phyloP scores from a whole-genome alignment of 23 tunicate species.

The Styela clava region DNA sequence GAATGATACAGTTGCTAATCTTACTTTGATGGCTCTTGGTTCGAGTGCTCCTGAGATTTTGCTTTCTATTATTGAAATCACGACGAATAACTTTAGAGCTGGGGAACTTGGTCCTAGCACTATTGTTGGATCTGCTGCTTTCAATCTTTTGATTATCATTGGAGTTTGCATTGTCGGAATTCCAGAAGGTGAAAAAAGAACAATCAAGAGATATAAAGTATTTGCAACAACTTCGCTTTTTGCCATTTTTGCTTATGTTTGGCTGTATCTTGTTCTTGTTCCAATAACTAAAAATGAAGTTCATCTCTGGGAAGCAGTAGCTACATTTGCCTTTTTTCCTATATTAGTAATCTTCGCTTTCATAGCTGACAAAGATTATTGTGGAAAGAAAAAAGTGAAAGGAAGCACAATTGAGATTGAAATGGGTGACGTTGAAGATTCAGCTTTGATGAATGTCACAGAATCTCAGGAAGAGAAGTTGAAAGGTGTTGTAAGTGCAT shows the following conservation, averaged over 20 bases:
- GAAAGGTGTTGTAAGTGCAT: conserved; percentile 61
- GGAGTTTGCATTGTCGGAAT: conserved; percentile 86
- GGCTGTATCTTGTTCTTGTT: conserved; percentile 74
- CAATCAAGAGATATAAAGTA: conserved; percentile 44
- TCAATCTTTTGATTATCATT: conserved; percentile 86
- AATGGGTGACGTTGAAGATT: conserved; percentile 39
- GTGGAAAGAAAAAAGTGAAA: conserved; percentile 35
- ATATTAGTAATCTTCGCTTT: conserved; percentile 80
- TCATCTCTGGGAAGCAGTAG: conserved; percentile 92
- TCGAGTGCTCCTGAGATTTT: conserved; percentile 95
- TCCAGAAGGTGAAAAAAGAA: conserved; percentile 66
- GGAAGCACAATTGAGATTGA: conserved; percentile 60
- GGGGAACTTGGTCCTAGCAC: conserved; percentile 95
- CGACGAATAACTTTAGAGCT: conserved; percentile 70
- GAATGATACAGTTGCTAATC: conserved; percentile 99
- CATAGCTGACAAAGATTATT: conserved; percentile 86
- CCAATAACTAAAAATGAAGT: conserved; percentile 51
- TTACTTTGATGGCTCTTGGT: conserved; percentile 98
- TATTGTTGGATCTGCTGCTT: conserved; percentile 98
- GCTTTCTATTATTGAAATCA: conserved; percentile 87
- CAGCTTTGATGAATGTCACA: conserved; percentile 48
- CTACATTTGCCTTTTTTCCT: conserved; percentile 86
- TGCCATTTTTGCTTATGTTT: conserved; percentile 85
- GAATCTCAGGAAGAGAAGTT: conserved; percentile 44
- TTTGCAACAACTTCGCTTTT: conserved; percentile 79